Conservation (phyloP, 2,888 invertebrate species). For the Amiota minor region DNA sequence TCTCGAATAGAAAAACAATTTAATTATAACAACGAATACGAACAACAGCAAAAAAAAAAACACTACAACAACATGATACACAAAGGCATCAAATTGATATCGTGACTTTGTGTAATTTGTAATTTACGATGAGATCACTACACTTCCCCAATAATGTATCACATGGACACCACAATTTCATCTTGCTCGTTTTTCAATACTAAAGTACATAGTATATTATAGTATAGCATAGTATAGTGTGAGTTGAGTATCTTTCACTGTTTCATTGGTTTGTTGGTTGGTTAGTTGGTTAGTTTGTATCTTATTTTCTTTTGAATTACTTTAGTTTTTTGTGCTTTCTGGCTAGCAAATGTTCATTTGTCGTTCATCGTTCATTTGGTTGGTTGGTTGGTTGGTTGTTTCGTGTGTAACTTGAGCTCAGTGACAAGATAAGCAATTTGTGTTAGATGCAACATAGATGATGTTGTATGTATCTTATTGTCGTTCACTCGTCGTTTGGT, state of each 20-base stretch:
- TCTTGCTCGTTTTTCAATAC: slow-evolving; percentile 4
- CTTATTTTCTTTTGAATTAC: neutral
- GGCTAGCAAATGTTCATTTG: no score
- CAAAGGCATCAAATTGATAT: slow-evolving; percentile 59
- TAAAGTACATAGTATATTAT: no score
- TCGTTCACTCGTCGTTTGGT: neutral
- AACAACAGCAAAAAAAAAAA: slow-evolving; percentile 50
- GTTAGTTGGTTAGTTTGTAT: neutral
- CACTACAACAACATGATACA: slow-evolving; percentile 39
- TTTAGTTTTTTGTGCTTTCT: slow-evolving; percentile 4
- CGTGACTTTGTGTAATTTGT: slow-evolving; percentile 69
- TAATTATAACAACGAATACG: slow-evolving; percentile 62
- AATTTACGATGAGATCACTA: slow-evolving; percentile 70
- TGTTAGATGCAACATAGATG: slow-evolving; percentile 30
- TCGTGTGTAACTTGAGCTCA: slow-evolving; percentile 19
- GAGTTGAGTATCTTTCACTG: neutral
- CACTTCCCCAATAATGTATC: slow-evolving; percentile 63
- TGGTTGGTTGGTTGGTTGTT: neutral
- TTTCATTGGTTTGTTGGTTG: neutral
- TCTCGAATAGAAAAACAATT: slow-evolving; percentile 55
- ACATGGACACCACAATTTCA: slow-evolving; percentile 44
- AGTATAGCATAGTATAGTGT: neutral
- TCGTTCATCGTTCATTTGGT: neutral
- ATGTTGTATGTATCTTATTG: slow-evolving; percentile 23
- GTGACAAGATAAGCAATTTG: slow-evolving; percentile 59